These are phyloP conservation scores for Parasteatoda lunata DNA, from an alignment of 2,888 invertebrate species.

Conservation along the genomic window DNA sequence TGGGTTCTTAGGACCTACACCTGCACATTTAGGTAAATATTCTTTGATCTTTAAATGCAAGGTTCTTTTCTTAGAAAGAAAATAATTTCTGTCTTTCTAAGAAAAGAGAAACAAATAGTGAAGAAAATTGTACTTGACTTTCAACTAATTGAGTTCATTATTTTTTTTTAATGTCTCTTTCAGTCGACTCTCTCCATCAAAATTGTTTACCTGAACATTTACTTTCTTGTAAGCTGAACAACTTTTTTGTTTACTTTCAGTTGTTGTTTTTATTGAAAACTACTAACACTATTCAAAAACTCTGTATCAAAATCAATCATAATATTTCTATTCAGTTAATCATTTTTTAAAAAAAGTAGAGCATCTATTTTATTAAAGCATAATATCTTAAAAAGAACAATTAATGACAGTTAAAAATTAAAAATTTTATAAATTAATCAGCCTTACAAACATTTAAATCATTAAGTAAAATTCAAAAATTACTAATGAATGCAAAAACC, in stretches of 20 bases:
- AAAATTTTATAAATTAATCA: too few species aligned
- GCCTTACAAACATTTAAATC: too few species aligned
- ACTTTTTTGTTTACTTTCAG: background rate
- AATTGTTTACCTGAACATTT: conserved; percentile 5
- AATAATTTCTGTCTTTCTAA: background rate
- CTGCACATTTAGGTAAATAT: conserved; percentile 69
- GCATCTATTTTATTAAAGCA: too few species aligned
- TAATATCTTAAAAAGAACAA: too few species aligned
- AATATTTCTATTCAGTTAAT: too few species aligned
- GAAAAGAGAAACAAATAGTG: background rate
- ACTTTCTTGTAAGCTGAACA: conserved; percentile 6
- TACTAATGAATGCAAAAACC: too few species aligned
- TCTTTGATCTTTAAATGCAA: background rate
- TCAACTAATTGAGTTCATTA: background rate
- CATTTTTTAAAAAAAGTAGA: too few species aligned
- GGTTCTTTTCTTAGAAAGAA: background rate
- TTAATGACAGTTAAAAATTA: too few species aligned
- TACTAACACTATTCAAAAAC: too few species aligned
- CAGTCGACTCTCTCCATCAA: background rate
- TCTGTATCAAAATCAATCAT: too few species aligned
- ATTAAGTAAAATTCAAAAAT: too few species aligned
- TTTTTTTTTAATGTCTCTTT: background rate
- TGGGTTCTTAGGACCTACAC: conserved; percentile 68
- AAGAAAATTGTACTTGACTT: background rate
- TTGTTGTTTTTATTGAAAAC: too few species aligned